These are phyloP conservation scores for Oreochromis grahami DNA, from an alignment of 2,797 vertebrate genomes.

Conservation along the genomic window DNA sequence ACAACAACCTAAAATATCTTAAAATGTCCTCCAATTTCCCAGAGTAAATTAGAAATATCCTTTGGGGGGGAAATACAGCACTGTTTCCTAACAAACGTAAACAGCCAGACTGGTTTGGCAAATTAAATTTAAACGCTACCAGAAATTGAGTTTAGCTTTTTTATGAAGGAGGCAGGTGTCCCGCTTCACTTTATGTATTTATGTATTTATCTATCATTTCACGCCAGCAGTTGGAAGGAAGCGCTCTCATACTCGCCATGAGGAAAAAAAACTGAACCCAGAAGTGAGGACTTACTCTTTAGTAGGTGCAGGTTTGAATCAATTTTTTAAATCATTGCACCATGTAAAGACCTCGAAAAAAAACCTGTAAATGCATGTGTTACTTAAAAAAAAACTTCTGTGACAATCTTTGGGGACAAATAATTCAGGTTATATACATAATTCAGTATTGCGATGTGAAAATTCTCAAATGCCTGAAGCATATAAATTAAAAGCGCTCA, in stretches of 20 bases:
- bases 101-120: neutral
- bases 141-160: neutral
- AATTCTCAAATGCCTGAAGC: neutral
- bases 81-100: neutral
- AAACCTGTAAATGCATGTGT: fast-evolving
- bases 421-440: neutral
- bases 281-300: neutral
- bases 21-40: neutral
- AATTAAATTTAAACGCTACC: neutral
- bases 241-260: neutral
- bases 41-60: neutral
- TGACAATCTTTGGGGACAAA: neutral
- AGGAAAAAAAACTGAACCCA: neutral
- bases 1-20: neutral
- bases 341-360: neutral
- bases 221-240: neutral
- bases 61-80: neutral
- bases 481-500: neutral
- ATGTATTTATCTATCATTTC: neutral
- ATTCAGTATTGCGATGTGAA: neutral
- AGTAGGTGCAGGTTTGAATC: neutral
- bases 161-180: neutral
- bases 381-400: neutral
- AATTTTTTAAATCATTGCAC: neutral
- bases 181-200: constrained; percentile 16